A percentile compares a stretch with the other conserved stretches of the same genome.
These are phyloP conservation scores for Theristicus caerulescens DNA, from an alignment of 2,113 vertebrate species.

Conservation along the genomic window DNA sequence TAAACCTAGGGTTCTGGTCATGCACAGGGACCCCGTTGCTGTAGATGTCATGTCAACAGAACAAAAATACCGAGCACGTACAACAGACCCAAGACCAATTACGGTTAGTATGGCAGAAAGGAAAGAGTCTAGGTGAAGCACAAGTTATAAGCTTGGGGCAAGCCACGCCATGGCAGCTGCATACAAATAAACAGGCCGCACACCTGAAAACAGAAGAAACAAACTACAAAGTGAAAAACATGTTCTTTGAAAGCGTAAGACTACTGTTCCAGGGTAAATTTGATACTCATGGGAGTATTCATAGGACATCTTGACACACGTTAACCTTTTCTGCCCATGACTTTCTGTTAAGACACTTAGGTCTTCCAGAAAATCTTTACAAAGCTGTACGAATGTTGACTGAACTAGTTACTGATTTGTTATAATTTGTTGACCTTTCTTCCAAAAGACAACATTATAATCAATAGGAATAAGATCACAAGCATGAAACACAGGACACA, in stretches of 20 bases:
- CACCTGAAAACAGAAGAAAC: not conserved
- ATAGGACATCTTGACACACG: not conserved
- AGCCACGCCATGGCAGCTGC: not conserved
- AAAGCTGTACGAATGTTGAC: not conserved
- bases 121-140: not conserved
- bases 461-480: not conserved
- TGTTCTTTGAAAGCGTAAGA: not conserved
- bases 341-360: not conserved
- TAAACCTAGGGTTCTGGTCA: not conserved
- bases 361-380: not conserved
- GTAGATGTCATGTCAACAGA: not conserved
- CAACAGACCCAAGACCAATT: not conserved
- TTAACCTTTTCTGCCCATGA: not conserved
- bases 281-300: not conserved
- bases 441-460: not conserved
- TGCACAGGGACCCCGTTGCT: not conserved
- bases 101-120: not conserved
- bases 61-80: not conserved
- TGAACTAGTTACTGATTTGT: not conserved
- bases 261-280: not conserved
- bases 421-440: not conserved
- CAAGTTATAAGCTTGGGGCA: not conserved
- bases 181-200: not conserved
- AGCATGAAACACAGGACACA: fast-evolving
- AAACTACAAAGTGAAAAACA: not conserved